A percentile compares a stretch with the other conserved stretches of the same genome.
Evolutionary conservation across 2,888 invertebrate genomes (phyloP).

Genomic region (Drosophila fungiperda): DNA sequence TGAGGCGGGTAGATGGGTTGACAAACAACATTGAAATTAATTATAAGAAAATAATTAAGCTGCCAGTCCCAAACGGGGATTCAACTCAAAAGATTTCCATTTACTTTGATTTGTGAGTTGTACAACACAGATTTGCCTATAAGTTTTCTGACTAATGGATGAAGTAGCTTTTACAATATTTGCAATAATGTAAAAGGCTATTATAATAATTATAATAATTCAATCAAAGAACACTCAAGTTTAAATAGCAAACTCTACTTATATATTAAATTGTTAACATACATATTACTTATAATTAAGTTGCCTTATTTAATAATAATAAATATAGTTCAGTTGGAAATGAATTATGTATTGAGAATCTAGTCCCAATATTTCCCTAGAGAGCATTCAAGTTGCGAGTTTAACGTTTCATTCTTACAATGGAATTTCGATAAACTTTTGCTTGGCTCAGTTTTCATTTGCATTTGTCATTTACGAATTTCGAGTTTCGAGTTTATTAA

Average conservation of each 20-base stretch:
- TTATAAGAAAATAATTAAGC: slow-evolving; percentile 64
- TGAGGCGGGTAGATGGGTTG: background rate
- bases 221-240: background rate
- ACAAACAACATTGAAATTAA: slow-evolving; percentile 30
- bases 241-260: background rate
- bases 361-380: background rate
- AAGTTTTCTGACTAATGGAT: background rate
- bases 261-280: background rate
- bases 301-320: background rate
- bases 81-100: slow-evolving; percentile 27
- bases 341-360: background rate
- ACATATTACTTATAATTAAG: background rate
- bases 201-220: background rate
- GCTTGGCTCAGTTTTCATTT: slow-evolving; percentile 22
- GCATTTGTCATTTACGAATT: slow-evolving; percentile 7
- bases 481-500: slow-evolving; percentile 26
- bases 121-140: background rate
- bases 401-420: background rate
- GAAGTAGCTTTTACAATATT: background rate
- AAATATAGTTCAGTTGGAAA: background rate
- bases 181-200: background rate
- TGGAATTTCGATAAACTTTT: background rate
- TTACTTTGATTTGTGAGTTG: background rate
- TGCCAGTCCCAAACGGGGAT: slow-evolving; percentile 21
- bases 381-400: slow-evolving; percentile 1